Evolutionary conservation across 2,113 vertebrate species (phyloP).

Genomic region (Osmerus mordax): DNA sequence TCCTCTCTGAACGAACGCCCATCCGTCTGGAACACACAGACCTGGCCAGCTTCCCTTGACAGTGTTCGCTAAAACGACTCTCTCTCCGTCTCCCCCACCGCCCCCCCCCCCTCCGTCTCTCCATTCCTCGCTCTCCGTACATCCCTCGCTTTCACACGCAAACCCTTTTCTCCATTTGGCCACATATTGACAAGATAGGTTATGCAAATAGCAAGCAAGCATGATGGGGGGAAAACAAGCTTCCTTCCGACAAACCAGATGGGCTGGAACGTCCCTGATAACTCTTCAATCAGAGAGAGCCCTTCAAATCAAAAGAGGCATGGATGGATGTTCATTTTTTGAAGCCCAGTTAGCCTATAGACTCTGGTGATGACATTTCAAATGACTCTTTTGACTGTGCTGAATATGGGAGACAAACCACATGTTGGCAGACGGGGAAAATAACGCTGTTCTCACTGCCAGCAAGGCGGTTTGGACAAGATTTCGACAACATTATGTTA

Average conservation of each 20-base stretch:
- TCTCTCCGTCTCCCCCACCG: not conserved
- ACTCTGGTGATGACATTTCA: too few relatives aligned
- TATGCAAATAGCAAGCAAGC: not conserved
- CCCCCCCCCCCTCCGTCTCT: not conserved
- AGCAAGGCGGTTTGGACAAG: too few relatives aligned
- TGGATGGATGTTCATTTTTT: too few relatives aligned
- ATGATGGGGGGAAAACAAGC: not conserved
- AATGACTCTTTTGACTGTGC: too few relatives aligned
- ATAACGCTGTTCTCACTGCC: too few relatives aligned
- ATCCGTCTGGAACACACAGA: not conserved
- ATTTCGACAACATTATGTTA: too few relatives aligned
- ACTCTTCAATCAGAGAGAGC: not conserved
- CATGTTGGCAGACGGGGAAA: too few relatives aligned
- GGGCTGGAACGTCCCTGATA: slow-evolving; percentile 6
- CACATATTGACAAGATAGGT: not conserved
- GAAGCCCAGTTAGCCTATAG: too few relatives aligned
- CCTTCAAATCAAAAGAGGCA: not conserved
- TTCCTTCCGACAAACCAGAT: not conserved
- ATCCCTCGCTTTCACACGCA: not conserved
- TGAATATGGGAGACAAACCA: too few relatives aligned
- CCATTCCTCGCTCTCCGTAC: too few relatives aligned
- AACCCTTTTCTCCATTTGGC: not conserved
- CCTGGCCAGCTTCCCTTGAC: not conserved
- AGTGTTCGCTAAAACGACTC: not conserved
- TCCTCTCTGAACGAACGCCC: not conserved